Base-by-base conservation (phyloP, 37 sponge, comb jelly and placozoan genomes). In the Chondrosia reniformis region DNA sequence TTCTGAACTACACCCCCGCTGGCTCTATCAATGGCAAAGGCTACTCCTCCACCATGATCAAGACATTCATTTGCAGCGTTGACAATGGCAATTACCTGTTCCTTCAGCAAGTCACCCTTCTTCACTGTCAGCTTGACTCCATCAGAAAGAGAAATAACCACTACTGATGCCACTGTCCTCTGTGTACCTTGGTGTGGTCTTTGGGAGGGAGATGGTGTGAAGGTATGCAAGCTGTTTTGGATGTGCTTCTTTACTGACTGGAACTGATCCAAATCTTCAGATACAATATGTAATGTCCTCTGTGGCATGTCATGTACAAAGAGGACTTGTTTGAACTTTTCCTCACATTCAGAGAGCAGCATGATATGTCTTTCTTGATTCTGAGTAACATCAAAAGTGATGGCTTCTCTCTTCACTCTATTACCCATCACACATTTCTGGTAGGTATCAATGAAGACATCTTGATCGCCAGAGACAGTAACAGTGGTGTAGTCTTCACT, bases 1-100 rank as follows among this genome's bases (percentile, higher is more conserved):
- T n/a, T 63, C 61, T 85, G 84, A 46, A 90, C 62, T 45, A 42
- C 73, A 33, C 73, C 69, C 33, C 62, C 24, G 57, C 91, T 83
- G 28, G 87, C 87, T 33, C 38, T 42, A 69, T 77, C 52, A 3
- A 91, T 76, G 31, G 92, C 92, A 45, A 27, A 63, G 9, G 92
- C 92, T 5, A 91, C 87, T 25, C 92, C 92, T 42, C 80, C 87
- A n/a, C 42, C 75, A 45, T 86, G 92, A 30, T 46, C 32, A 0
- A 91, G 77, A n/a, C 36, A 30, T 4, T 36, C 52, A 76, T 91
- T 91, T 4, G 92, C 92, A 39, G 92, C 87, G 77, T 86, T 91
- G 24, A 91, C 92, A 36, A 91, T 87, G 2, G 74, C 75, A 41
- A 73, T 80, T 4, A 76, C 84, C 15, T 91, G 21, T 34, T 91